Evolutionary conservation across 2,113 vertebrate genomes (phyloP), one percentile per base, ranked within the genome.

Genomic region (Phoenicopterus ruber): DNA sequence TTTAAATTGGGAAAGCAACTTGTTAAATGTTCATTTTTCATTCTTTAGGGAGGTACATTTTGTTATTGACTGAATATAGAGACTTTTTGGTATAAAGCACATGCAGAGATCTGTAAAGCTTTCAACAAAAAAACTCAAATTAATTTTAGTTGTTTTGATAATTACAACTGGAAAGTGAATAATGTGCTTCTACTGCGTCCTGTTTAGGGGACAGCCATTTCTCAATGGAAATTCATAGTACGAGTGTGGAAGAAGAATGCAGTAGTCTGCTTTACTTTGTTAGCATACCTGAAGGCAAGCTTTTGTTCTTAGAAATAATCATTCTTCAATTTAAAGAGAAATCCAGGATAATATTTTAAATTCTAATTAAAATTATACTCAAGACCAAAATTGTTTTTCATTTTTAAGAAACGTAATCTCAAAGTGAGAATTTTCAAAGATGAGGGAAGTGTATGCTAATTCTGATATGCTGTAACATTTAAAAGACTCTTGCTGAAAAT

Each of bases 181-280:
- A 88, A 49, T 4, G 6, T 74, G n/a, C 62, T 93, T 95, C 58
- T 85, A 10, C 89, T 93, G 86, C 55, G 18, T 88, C 57, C 76
- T 96, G 70, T 87, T 81, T 32, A 42, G 86, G 76, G 31, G 77
- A 61, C 73, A 94, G 29, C 67, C 78, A 58, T 91, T 96, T 94
- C 82, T 92, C 82, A 49, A 9, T 67, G 79, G 70, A 94, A 86
- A 87, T 86, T 87, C 26, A 4, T 42, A 76, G 59, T 67, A 58
- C 0, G 0, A 69, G 28, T 17, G 7, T 63, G 42, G 80, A 58
- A 83, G 59, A 92, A 86, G 73, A 89, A 72, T 61, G 66, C 44
- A 66, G 21, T 29, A 62, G 49, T 85, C 59, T 92, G 66, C 47
- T 88, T 66, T 66, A 38, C 38, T 86, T 80, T 80, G 63, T 71